Base-by-base conservation (phyloP, 2,797 vertebrate genomes). In the Crocodylus rhombifer region DNA sequence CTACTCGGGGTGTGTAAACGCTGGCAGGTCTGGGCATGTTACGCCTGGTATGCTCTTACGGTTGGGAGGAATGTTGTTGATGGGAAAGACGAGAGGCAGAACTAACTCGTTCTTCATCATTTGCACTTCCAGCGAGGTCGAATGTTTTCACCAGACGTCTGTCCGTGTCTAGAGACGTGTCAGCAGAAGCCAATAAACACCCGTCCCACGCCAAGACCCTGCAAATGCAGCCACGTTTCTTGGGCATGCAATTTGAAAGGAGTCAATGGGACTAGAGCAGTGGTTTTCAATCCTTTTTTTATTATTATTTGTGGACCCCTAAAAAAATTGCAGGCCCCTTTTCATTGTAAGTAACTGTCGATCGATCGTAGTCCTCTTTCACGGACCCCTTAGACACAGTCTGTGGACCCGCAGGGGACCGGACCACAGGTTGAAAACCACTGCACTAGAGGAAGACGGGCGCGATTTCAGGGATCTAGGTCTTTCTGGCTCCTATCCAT, bases 1-100 rank as follows among this genome's bases (percentile, higher is more conserved):
- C 92, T 83, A 81, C 57, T 78, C 87, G 42, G 42, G 13, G 58
- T 21, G 81, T 62, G 80, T 94, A 91, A 95, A 96, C 21, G 96
- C 91, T 18, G 58, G 94, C 96, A 65, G 64, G 97, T 84, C 96
- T 55, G 71, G 87, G 84, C 97, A 81, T 30, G 94, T 94, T 77
- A 84, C 69, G 5, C 62, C 93, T 87, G 96, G 80, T 42, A 88
- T 95, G 42, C 95, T 96, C 82, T 91, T 92, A 84, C 93, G 3
- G 91, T 90, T 96, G 91, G 90, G 87, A 94, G 64, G 93, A 94
- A 91, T 78, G 90, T 90, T 64, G 0, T 14, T 61, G 86, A 85
- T 89, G 65, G 82, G 62, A 80, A 84, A 30, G 87, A 75, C n/a
- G 64, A 88, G 77, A 82, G 62, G 12, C 82, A 81, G 92, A 95